Conservation (phyloP, 2,888 invertebrate species). For the Ernsta delagoae region DNA sequence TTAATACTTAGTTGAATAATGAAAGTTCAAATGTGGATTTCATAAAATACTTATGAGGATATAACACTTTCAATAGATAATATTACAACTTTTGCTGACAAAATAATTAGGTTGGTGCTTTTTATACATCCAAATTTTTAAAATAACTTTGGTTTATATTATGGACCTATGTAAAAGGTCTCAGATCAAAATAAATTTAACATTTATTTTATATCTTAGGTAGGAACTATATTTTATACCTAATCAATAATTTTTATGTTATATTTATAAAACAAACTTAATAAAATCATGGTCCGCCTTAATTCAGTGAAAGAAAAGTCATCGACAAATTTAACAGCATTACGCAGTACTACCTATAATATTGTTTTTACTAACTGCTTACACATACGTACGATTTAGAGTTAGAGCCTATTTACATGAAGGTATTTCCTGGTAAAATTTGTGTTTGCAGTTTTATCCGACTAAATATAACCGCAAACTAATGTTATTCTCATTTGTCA, state of each 20-base stretch:
- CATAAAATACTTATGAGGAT: background rate
- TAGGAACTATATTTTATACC: background rate
- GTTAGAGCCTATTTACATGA: background rate
- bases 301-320: conserved; percentile 47
- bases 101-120: too few species aligned
- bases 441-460: background rate
- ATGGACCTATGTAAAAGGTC: too few species aligned
- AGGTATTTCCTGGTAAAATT: background rate
- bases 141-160: too few species aligned
- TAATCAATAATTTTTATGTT: too few species aligned
- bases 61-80: too few species aligned
- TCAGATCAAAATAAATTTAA: background rate
- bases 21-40: conserved; percentile 16
- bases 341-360: background rate
- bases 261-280: conserved; percentile 36
- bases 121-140: too few species aligned
- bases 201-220: conserved; percentile 3
- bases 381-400: background rate
- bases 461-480: background rate
- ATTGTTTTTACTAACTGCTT: conserved; percentile 27
- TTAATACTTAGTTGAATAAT: background rate
- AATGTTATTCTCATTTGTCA: background rate
- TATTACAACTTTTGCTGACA: too few species aligned
- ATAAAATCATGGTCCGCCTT: conserved; percentile 42
- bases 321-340: conserved; percentile 43